Evolutionary conservation across 2,113 vertebrate genomes (phyloP).

Genomic region (Hemicordylus capensis): DNA sequence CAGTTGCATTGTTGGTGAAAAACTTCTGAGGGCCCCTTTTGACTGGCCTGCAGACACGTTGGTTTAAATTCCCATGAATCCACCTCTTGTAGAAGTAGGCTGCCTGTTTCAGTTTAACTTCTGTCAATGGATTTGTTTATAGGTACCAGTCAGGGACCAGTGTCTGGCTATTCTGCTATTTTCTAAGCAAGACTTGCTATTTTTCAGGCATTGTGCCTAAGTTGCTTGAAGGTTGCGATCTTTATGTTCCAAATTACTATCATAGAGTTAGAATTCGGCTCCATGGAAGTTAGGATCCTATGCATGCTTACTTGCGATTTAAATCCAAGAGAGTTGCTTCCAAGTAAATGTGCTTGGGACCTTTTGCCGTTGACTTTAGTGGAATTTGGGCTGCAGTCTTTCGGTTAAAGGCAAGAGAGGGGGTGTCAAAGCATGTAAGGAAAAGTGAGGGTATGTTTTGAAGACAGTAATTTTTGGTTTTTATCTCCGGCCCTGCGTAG

Average conservation of each 20-base stretch:
- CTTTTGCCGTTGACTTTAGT: background rate
- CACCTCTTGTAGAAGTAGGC: constrained; percentile 1
- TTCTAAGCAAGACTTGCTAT: background rate
- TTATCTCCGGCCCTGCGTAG: background rate
- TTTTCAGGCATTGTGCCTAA: constrained; percentile 3
- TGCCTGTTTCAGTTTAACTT: background rate
- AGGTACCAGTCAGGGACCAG: background rate
- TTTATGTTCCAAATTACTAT: background rate
- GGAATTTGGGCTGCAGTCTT: background rate
- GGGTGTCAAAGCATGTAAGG: no score
- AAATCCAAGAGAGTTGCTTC: background rate
- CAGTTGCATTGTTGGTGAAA: constrained; percentile 49
- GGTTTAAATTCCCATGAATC: constrained; percentile 36
- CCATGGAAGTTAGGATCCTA: background rate
- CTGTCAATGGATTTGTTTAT: background rate
- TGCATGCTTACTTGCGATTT: background rate
- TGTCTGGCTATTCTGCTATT: background rate
- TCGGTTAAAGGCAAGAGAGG: background rate
- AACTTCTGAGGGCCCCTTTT: constrained; percentile 45
- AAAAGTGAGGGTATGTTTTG: no score
- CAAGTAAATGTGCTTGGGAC: background rate
- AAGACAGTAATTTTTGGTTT: background rate
- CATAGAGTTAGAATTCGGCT: no score
- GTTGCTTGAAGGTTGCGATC: background rate
- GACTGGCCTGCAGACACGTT: background rate